Percentiles rank a stretch among this genome's conserved stretches.
Conservation (phyloP, 2,113 vertebrate species). For the Eira barbara region DNA sequence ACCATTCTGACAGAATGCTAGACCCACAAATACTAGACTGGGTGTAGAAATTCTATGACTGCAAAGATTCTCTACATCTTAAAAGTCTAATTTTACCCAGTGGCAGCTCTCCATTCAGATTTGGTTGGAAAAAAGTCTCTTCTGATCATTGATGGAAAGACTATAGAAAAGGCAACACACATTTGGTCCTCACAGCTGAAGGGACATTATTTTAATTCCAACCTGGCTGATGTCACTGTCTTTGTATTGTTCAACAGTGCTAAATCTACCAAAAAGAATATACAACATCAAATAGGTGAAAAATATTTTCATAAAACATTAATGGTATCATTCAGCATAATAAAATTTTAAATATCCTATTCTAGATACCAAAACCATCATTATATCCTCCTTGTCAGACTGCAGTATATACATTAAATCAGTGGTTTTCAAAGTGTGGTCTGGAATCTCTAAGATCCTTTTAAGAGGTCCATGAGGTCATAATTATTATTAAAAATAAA, state of each 20-base stretch:
- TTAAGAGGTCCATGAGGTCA: background rate
- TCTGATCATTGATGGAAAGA: background rate
- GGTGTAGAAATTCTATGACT: background rate
- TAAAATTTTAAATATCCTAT: background rate
- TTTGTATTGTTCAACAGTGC: background rate
- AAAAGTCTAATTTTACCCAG: constrained; percentile 1
- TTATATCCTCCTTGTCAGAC: background rate
- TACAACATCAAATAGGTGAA: background rate
- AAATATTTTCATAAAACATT: constrained; percentile 10
- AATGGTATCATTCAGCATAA: background rate
- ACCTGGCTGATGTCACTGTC: background rate
- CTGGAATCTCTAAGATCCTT: background rate
- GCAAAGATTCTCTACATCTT: background rate
- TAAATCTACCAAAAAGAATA: background rate
- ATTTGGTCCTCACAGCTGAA: background rate
- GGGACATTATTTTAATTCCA: background rate
- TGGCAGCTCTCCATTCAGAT: background rate
- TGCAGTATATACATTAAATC: background rate
- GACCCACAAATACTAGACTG: background rate
- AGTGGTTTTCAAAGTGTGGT: background rate
- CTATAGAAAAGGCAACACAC: background rate
- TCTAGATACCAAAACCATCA: background rate
- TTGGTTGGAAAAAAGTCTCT: background rate
- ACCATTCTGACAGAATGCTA: background rate
- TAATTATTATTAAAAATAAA: background rate